Evolutionary conservation across 2,888 invertebrate species (phyloP).

Genomic region (Oeneis ivallda): DNA sequence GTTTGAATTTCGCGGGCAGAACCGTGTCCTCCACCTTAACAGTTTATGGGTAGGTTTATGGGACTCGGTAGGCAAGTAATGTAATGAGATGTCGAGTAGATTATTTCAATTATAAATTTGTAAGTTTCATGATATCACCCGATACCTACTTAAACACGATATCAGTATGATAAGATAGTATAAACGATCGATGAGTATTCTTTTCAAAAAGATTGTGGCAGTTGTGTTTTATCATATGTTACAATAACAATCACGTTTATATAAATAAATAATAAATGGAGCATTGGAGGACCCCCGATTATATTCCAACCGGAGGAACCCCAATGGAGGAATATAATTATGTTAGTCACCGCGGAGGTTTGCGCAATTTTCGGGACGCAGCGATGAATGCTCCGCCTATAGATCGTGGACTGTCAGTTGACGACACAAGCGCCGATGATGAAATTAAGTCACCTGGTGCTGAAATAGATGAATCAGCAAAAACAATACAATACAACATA

Average conservation of each 20-base stretch:
- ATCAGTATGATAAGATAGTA: slow-evolving; percentile 32
- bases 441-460: slow-evolving; percentile 22
- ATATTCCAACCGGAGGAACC: background rate
- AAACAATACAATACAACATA: slow-evolving; percentile 36
- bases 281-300: background rate
- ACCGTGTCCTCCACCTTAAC: no score
- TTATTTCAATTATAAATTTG: background rate
- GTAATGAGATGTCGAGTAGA: background rate
- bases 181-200: slow-evolving; percentile 24
- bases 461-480: slow-evolving; percentile 20
- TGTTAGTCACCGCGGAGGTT: background rate
- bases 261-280: slow-evolving; percentile 14
- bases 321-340: background rate
- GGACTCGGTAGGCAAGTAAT: no score
- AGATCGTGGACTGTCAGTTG: slow-evolving; percentile 7
- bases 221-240: background rate
- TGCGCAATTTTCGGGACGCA: background rate
- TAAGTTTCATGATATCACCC: slow-evolving; percentile 11
- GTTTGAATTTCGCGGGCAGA: no score
- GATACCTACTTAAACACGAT: slow-evolving; percentile 11
- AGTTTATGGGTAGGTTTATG: no score
- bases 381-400: slow-evolving; percentile 16
- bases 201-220: slow-evolving; percentile 11
- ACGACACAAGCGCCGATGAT: slow-evolving; percentile 15
- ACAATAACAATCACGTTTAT: background rate